Evolutionary conservation across 2,797 vertebrate genomes (phyloP), one percentile per base, ranked within the genome.

Genomic region (Smutsia temminckii): DNA sequence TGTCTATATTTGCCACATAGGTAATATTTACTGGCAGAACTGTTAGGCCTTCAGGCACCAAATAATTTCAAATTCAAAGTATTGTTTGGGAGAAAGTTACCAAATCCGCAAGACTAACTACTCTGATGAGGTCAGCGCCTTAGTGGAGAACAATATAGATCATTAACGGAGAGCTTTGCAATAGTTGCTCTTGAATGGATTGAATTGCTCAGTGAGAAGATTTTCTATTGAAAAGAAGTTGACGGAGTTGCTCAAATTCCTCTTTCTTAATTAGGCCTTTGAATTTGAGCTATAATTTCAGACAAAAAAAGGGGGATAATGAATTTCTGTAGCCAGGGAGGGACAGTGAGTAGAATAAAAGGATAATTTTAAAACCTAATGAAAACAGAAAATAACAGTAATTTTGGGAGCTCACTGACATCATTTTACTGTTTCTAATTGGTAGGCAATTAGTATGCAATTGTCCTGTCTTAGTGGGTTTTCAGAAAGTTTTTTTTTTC

Each of bases 311-410:
- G 32, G 17, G 9, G 5, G 34, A 46, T 93, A 96, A 94, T 96
- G 93, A 91, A 96, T 96, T 96, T 96, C 69, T 91, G 25, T 75
- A 91, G 34, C 21, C 21, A 71, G 42, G 17, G 42, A 92, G 49
- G n/a, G 61, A 89, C 7, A 7, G 37, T 63, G 85, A 91, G 40
- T 77, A 63, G 61, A 95, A 95, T 96, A 95, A 95, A 97, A 89
- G 68, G 78, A 87, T 95, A 92, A 95, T 96, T 96, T 91, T 75
- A 96, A 97, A 97, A 93, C 61, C 32, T 89, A 90, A 93, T 92
- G 93, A 95, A 97, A 97, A 97, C 53, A 97, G 87, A 94, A 97
- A 95, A 96, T 96, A 97, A 96, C 79, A 93, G 95, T 92, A 96
- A 97, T 96, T 96, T 95, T 53, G 49, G 27, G 77, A 96, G 81